Percentiles rank a stretch among this genome's conserved stretches.
phyloP scores from a whole-genome alignment of 2,797 vertebrate species.

The Silurus aristotelis region DNA sequence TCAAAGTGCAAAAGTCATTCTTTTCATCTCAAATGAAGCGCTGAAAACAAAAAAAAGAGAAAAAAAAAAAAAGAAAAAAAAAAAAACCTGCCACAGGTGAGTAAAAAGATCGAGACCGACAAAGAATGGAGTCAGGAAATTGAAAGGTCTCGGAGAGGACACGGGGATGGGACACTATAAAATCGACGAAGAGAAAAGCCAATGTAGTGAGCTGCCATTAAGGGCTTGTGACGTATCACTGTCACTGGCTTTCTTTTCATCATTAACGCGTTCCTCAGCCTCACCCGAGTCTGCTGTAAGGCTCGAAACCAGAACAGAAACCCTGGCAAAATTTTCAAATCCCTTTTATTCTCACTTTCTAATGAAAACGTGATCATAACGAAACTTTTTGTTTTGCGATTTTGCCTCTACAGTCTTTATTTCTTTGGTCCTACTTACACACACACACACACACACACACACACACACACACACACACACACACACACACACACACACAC shows the following conservation, averaged over 20 bases:
- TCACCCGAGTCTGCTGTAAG: neutral
- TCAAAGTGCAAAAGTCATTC: conserved; percentile 54
- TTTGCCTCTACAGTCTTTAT: neutral
- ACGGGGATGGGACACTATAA: neutral
- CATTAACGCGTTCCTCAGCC: neutral
- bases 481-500: no score
- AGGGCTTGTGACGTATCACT: neutral
- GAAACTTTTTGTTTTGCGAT: conserved; percentile 54
- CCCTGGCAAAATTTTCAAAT: neutral
- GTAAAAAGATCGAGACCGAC: neutral
- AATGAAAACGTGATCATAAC: neutral
- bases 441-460: no score
- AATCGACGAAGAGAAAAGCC: neutral
- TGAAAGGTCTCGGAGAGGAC: conserved; percentile 12
- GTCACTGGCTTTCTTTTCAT: neutral
- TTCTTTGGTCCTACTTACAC: conserved; percentile 26
- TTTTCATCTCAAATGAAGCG: conserved; percentile 49
- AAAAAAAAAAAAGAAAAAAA: neutral
- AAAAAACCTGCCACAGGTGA: conserved; percentile 32
- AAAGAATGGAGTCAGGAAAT: neutral
- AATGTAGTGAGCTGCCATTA: neutral
- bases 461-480: no score
- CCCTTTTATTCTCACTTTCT: neutral
- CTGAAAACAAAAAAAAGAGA: conserved; percentile 12
- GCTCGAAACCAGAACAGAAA: neutral